phyloP scores from a whole-genome alignment of 2,888 invertebrate genomes.

The Parelbella ahira region DNA sequence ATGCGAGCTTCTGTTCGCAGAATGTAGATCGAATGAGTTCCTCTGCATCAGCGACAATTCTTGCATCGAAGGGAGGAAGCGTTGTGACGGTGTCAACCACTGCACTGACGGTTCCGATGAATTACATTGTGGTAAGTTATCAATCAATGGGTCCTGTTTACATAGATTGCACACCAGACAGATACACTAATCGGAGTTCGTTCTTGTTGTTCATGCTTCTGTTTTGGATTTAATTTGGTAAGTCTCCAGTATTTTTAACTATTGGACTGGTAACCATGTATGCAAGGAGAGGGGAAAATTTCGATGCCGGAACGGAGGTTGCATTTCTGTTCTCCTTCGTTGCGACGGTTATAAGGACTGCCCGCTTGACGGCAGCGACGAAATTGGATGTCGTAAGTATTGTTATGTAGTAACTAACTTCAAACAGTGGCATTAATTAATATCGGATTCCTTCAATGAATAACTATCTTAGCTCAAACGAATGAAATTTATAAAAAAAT shows the following conservation, averaged over 20 bases:
- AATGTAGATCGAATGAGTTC: constrained; percentile 73
- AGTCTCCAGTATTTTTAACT: constrained; percentile 44
- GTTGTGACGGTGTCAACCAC: constrained; percentile 78
- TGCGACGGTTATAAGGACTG: constrained; percentile 90
- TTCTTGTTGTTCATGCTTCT: constrained; percentile 47
- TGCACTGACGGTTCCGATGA: constrained; percentile 84
- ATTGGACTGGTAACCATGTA: constrained; percentile 60
- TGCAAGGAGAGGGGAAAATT: constrained; percentile 80
- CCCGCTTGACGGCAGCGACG: constrained; percentile 82
- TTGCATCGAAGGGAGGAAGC: constrained; percentile 78
- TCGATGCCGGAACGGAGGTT: constrained; percentile 87
- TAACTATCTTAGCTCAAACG: no score
- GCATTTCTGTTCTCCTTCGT: constrained; percentile 84
- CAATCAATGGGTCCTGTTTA: no score
- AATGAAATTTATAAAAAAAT: no score
- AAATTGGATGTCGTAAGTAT: constrained; percentile 83
- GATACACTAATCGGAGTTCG: constrained; percentile 13
- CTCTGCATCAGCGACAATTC: constrained; percentile 80
- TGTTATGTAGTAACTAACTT: neutral
- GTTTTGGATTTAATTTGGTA: constrained; percentile 47
- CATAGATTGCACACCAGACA: constrained; percentile 1
- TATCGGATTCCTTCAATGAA: no score
- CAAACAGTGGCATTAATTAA: constrained; percentile 18
- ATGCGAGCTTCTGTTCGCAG: constrained; percentile 35
- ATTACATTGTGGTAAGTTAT: constrained; percentile 71